Conservation (phyloP, 2,797 vertebrate species). For the Channallabes apus region DNA sequence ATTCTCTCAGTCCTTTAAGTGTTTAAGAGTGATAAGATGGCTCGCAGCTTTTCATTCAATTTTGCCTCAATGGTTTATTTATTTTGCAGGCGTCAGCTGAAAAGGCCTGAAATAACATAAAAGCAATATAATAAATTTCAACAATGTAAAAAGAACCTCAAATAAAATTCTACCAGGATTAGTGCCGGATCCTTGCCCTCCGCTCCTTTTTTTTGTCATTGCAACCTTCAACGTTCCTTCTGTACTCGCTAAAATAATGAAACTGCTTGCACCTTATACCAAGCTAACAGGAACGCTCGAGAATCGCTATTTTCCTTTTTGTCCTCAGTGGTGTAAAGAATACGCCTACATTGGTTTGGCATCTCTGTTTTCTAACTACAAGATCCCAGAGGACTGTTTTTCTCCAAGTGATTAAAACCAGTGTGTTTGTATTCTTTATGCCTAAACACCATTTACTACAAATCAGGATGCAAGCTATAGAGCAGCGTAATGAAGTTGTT, state of each 20-base stretch:
- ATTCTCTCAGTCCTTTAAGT: neutral
- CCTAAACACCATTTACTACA: neutral
- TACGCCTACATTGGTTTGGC: neutral
- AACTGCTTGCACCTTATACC: constrained; percentile 8
- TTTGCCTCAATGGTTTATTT: constrained; percentile 16
- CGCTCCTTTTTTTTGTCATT: constrained; percentile 8
- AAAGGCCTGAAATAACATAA: constrained; percentile 13
- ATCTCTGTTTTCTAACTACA: neutral
- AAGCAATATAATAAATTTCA: constrained; percentile 3
- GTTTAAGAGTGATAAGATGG: constrained; percentile 1
- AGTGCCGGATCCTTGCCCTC: neutral
- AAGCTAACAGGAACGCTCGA: neutral
- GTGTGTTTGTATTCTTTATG: neutral
- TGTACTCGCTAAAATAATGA: neutral
- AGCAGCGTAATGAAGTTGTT: neutral
- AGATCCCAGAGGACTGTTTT: neutral
- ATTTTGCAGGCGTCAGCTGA: constrained; percentile 10
- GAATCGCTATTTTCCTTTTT: constrained; percentile 1
- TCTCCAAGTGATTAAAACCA: neutral
- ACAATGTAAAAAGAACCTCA: constrained; percentile 6
- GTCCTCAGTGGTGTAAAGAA: neutral
- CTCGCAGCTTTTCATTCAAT: constrained; percentile 13
- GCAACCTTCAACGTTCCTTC: neutral
- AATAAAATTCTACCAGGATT: constrained; percentile 18
- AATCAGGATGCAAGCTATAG: neutral